These are phyloP conservation scores for Terrapene triunguis DNA, from an alignment of 2,113 vertebrate species.

Conservation along the genomic window DNA sequence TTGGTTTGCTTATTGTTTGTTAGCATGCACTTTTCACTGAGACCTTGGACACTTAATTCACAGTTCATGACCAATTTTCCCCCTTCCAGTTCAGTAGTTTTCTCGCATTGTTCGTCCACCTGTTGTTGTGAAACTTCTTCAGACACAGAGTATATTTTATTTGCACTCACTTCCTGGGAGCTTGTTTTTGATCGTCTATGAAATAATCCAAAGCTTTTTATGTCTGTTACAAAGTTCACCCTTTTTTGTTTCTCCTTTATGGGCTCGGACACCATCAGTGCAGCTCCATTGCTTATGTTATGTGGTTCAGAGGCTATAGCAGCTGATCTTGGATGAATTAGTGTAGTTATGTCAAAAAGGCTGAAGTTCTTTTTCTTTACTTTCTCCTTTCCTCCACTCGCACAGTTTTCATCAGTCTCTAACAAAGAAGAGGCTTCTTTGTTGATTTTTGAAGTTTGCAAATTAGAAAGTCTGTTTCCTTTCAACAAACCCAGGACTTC, in stretches of 20 bases:
- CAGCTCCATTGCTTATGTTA: slow-evolving; percentile 81
- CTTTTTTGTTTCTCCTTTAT: slow-evolving; percentile 80
- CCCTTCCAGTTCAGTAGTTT: slow-evolving; percentile 71
- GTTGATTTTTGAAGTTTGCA: slow-evolving; percentile 64
- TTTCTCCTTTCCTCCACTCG: slow-evolving; percentile 75
- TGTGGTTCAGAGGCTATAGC: slow-evolving; percentile 73
- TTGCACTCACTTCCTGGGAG: slow-evolving; percentile 74
- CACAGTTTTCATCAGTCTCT: slow-evolving; percentile 83
- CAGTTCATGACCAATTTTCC: slow-evolving; percentile 69
- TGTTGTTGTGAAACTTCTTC: slow-evolving; percentile 85
- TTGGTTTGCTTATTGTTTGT: slow-evolving; percentile 52
- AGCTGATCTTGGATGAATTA: slow-evolving; percentile 80
- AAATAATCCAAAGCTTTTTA: slow-evolving; percentile 83
- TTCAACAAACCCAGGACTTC: slow-evolving; percentile 95
- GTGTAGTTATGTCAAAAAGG: slow-evolving; percentile 81
- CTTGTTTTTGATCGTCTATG: slow-evolving; percentile 82
- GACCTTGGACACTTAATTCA: slow-evolving; percentile 69
- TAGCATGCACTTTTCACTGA: slow-evolving; percentile 55
- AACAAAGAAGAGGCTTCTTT: slow-evolving; percentile 78
- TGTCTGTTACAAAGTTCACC: slow-evolving; percentile 81
- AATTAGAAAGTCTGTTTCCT: slow-evolving; percentile 80
- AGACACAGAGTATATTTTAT: slow-evolving; percentile 85
- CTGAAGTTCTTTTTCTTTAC: slow-evolving; percentile 81
- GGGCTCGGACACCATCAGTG: slow-evolving; percentile 74
- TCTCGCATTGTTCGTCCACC: slow-evolving; percentile 70